phyloP scores from a whole-genome alignment of 2,797 vertebrate species.

The Novumbra hubbsi region DNA sequence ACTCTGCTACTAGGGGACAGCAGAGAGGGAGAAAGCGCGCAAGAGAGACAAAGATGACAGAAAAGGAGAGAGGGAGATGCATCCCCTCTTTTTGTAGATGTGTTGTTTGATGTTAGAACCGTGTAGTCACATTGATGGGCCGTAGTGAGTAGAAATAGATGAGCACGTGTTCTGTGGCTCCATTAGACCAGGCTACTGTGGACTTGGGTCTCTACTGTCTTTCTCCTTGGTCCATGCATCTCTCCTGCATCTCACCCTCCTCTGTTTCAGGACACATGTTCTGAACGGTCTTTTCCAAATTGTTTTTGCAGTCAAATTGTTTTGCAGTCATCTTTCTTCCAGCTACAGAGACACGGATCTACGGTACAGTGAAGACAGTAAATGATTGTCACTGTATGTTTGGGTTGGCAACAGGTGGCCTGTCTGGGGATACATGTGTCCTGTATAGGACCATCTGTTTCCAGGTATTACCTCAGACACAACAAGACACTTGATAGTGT shows the following conservation, averaged over 20 bases:
- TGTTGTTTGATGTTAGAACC: background rate
- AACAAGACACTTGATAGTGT: no score
- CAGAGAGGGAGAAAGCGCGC: background rate
- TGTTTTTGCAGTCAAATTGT: no score
- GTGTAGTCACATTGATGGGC: background rate
- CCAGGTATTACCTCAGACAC: no score
- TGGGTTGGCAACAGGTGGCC: no score
- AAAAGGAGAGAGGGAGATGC: background rate
- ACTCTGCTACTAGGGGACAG: constrained; percentile 11
- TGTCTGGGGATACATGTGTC: no score
- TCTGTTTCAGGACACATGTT: no score
- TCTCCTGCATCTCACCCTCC: background rate
- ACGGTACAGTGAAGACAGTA: background rate
- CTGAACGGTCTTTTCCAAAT: background rate
- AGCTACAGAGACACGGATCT: background rate
- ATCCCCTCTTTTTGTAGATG: background rate
- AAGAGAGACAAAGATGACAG: constrained; percentile 1
- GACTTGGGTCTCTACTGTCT: background rate
- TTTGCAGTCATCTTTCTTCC: background rate
- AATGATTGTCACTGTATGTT: background rate
- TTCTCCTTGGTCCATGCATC: background rate
- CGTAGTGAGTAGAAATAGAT: background rate
- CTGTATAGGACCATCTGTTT: no score
- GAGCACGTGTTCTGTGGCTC: background rate
- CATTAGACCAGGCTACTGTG: background rate